Conservation (phyloP, 2,113 vertebrate genomes). For the Lophura nycthemera region DNA sequence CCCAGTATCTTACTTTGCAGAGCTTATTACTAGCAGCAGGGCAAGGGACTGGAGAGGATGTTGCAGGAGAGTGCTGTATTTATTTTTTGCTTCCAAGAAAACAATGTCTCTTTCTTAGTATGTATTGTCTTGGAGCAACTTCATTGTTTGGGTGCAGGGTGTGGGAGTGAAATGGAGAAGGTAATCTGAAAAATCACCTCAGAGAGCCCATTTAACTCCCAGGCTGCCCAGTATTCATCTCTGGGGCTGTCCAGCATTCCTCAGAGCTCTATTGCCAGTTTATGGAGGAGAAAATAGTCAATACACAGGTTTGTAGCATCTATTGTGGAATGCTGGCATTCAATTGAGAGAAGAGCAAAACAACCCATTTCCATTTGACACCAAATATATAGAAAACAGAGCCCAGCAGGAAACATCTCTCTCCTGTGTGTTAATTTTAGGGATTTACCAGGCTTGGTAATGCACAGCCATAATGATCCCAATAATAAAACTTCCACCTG, state of each 20-base stretch:
- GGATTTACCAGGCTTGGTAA: not conserved
- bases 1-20: not conserved
- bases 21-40: constrained; percentile 15
- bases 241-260: not conserved
- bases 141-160: not conserved
- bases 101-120: not conserved
- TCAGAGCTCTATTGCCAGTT: not conserved
- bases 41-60: not conserved
- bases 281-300: not conserved
- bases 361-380: not conserved
- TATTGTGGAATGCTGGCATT: not conserved
- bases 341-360: not conserved
- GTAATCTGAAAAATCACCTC: not conserved
- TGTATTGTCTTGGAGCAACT: not conserved
- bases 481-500: not conserved
- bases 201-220: not conserved
- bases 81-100: not conserved
- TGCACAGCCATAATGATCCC: not conserved
- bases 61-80: not conserved
- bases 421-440: not conserved
- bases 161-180: not conserved
- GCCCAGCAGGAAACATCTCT: not conserved
- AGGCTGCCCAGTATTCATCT: not conserved
- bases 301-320: not conserved
- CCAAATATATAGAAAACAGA: not conserved